A percentile compares a stretch with the other conserved stretches of the same genome.
Evolutionary conservation across 2,888 invertebrate genomes (phyloP).

Genomic region (Microplitis manilae): DNA sequence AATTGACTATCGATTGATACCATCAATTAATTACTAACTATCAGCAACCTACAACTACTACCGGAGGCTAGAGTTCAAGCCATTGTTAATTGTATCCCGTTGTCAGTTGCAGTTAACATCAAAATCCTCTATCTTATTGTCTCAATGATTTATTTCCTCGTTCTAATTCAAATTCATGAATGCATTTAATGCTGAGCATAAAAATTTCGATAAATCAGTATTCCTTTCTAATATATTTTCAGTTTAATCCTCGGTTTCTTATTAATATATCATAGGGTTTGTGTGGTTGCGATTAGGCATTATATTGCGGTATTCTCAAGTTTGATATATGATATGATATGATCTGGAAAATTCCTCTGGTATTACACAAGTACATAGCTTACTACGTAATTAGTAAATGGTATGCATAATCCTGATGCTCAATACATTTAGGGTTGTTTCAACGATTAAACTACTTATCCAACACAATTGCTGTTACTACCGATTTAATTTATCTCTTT

Average conservation of each 20-base stretch:
- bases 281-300: background rate
- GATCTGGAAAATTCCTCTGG: constrained; percentile 46
- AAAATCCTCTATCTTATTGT: background rate
- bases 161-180: background rate
- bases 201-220: no score
- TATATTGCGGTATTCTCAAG: background rate
- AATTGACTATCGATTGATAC: background rate
- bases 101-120: background rate
- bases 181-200: no score
- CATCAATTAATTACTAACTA: background rate
- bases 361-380: constrained; percentile 45
- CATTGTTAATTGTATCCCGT: background rate
- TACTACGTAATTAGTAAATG: constrained; percentile 42
- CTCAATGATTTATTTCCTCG: background rate
- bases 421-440: constrained; percentile 39
- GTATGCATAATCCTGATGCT: constrained; percentile 35
- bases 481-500: constrained; percentile 9
- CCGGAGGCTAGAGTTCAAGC: background rate
- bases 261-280: background rate
- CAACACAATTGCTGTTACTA: constrained; percentile 23
- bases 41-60: background rate
- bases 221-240: no score
- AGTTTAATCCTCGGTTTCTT: no score
- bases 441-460: constrained; percentile 30
- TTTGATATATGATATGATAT: background rate